A percentile compares a stretch with the other conserved stretches of the same genome.
phyloP scores from a whole-genome alignment of 2,888 invertebrate species.

The Athripsodes cinereus region DNA sequence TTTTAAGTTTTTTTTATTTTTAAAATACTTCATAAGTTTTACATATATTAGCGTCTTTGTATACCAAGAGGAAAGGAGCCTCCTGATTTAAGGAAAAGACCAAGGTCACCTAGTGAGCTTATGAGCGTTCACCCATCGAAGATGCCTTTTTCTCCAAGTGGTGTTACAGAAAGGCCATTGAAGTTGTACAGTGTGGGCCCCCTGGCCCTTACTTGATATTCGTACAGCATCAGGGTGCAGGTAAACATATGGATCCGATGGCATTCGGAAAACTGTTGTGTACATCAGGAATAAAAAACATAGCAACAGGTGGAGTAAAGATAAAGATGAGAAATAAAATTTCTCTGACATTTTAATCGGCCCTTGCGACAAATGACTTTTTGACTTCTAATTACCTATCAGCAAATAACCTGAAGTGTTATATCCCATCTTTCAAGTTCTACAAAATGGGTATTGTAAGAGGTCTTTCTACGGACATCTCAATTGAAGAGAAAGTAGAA shows the following conservation, averaged over 20 bases:
- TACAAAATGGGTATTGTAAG: background rate
- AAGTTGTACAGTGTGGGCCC: background rate
- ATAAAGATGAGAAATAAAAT: background rate
- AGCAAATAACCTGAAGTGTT: background rate
- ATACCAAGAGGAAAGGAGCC: too few relatives aligned
- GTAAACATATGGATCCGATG: background rate
- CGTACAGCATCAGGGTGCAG: background rate
- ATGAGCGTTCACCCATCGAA: too few relatives aligned
- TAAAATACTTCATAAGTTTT: too few relatives aligned
- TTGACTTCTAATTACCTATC: background rate
- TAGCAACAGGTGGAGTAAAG: background rate
- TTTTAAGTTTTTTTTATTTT: too few relatives aligned
- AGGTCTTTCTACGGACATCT: background rate
- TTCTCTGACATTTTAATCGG: background rate
- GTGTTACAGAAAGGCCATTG: too few relatives aligned
- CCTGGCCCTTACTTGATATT: background rate
- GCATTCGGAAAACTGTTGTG: background rate
- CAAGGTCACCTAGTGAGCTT: too few relatives aligned
- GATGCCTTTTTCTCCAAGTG: too few relatives aligned
- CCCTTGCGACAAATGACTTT: background rate
- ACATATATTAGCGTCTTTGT: too few relatives aligned
- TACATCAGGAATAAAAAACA: background rate
- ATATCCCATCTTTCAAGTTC: background rate
- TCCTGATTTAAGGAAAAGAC: too few relatives aligned
- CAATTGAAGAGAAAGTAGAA: background rate